These are phyloP conservation scores for Ganaspis sp. DNA, from an alignment of 1,140 invertebrate species.

Conservation along the genomic window DNA sequence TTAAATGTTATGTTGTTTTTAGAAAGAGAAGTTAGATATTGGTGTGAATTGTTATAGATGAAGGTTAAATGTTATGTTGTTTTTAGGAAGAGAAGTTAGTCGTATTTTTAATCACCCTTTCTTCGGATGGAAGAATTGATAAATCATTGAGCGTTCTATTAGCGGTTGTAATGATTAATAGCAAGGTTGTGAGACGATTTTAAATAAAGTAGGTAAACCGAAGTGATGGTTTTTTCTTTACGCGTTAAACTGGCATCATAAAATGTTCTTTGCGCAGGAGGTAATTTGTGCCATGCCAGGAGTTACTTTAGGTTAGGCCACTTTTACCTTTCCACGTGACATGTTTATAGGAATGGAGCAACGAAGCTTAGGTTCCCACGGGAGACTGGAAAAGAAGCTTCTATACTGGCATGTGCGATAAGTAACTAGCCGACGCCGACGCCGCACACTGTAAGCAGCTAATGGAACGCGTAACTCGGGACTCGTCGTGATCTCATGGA, in stretches of 20 bases:
- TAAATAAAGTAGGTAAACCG: not conserved
- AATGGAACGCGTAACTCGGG: slow-evolving; percentile 27
- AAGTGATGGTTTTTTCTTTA: slow-evolving; percentile 5
- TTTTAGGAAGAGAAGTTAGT: no score
- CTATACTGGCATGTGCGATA: not conserved
- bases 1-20: no score
- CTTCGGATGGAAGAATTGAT: no score
- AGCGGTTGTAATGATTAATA: no score
- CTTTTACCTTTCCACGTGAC: slow-evolving; percentile 30
- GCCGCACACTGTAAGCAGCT: not conserved
- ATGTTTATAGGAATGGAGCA: slow-evolving; percentile 27
- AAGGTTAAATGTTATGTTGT: no score
- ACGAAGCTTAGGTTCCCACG: slow-evolving; percentile 19
- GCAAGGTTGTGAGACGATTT: not conserved
- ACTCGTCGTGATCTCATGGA: slow-evolving; percentile 18
- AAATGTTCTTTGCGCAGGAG: slow-evolving; percentile 16
- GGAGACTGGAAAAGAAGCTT: slow-evolving; percentile 26
- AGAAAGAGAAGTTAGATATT: no score
- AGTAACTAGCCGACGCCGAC: not conserved
- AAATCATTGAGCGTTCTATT: no score
- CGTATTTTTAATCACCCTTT: no score
- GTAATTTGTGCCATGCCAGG: slow-evolving; percentile 21
- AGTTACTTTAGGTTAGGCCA: slow-evolving; percentile 25
- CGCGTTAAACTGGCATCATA: slow-evolving; percentile 3
- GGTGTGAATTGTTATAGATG: no score